Evolutionary conservation across 2,888 invertebrate genomes (phyloP).

Genomic region (Dyspetes luteomarginatus): DNA sequence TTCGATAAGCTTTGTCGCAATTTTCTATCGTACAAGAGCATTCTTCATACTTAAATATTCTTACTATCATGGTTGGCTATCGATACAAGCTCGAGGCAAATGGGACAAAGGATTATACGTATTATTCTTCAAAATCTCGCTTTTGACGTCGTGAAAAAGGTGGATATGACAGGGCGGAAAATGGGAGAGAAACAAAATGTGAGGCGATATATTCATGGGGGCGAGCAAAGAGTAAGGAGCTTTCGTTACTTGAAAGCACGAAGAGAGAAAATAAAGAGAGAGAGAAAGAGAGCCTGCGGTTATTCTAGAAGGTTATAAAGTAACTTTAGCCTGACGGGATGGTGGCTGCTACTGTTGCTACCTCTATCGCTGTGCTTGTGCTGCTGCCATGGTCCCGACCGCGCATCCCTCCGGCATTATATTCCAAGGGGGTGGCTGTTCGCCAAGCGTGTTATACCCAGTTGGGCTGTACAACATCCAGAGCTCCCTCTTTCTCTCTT

Average conservation of each 20-base stretch:
- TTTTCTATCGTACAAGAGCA: not conserved
- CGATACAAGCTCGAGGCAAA: not conserved
- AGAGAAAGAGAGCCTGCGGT: constrained; percentile 22
- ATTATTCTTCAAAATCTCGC: not conserved
- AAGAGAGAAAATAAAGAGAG: not conserved
- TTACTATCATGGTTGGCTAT: not conserved
- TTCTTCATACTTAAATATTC: not conserved
- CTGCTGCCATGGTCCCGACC: constrained; percentile 31
- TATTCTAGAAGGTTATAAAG: constrained; percentile 53
- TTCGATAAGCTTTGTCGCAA: constrained; percentile 5
- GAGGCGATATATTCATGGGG: not conserved
- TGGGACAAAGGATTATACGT: not conserved
- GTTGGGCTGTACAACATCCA: constrained; percentile 43
- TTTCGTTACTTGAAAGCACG: constrained; percentile 25
- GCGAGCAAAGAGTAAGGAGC: constrained; percentile 21
- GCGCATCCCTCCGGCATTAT: constrained; percentile 59
- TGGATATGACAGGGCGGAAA: not conserved
- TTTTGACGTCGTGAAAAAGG: not conserved
- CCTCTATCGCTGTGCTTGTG: constrained; percentile 36
- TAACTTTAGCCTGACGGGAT: constrained; percentile 47
- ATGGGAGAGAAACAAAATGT: not conserved
- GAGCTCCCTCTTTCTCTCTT: too few species aligned
- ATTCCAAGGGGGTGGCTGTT: constrained; percentile 53
- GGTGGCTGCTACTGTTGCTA: constrained; percentile 38
- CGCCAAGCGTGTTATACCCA: constrained; percentile 59